Evolutionary conservation across 2,113 vertebrate species (phyloP).

Genomic region (Pygoscelis antarcticus): DNA sequence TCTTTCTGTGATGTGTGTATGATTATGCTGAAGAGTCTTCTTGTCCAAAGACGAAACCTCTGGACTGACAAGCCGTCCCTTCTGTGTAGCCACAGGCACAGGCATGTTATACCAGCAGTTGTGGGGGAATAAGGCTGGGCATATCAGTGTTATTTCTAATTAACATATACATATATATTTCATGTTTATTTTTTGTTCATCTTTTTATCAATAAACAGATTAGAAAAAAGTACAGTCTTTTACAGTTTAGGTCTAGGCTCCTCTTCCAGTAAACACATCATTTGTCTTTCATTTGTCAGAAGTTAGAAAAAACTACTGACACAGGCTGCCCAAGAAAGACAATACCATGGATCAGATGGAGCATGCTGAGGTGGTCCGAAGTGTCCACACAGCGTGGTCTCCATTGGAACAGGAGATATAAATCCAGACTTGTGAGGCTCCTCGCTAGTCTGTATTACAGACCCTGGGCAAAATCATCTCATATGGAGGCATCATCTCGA

Average conservation of each 20-base stretch:
- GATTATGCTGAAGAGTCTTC: neutral
- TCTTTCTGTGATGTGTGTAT: neutral
- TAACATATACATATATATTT: neutral
- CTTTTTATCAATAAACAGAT: neutral
- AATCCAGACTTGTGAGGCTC: neutral
- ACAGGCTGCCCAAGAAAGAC: neutral
- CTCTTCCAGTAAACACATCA: neutral
- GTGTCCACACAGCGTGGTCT: rapidly evolving
- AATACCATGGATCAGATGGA: neutral
- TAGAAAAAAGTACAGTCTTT: neutral
- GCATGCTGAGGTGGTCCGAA: neutral
- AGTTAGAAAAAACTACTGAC: neutral
- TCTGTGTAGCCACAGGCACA: neutral
- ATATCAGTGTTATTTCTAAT: neutral
- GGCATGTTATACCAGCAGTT: neutral
- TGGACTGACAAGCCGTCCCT: neutral
- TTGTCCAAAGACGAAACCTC: neutral
- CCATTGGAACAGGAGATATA: neutral
- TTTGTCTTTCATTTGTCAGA: neutral
- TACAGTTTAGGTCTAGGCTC: neutral
- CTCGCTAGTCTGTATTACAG: neutral
- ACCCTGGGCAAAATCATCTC: neutral
- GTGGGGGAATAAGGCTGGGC: neutral
- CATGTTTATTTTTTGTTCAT: neutral
- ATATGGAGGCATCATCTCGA: neutral